Evolutionary conservation across 1,140 invertebrate genomes (phyloP).

Genomic region (Papilio aristodemus): DNA sequence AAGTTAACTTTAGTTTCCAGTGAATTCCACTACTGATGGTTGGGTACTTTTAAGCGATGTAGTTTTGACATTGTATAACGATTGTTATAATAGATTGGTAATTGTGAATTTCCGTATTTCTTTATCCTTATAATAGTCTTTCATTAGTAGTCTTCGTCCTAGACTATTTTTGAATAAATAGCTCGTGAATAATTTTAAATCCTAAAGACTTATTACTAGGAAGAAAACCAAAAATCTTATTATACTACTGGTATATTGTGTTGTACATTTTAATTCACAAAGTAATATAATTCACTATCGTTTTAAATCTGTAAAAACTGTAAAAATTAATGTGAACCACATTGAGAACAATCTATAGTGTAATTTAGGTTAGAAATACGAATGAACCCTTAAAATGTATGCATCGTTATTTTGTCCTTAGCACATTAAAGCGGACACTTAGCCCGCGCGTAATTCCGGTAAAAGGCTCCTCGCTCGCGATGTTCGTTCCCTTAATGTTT

Average conservation of each 20-base stretch:
- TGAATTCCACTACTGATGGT: conserved; percentile 38
- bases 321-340: not conserved
- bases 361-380: not conserved
- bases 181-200: too few species aligned
- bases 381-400: conserved; percentile 17
- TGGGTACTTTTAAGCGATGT: too few species aligned
- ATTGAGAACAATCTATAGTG: conserved; percentile 3
- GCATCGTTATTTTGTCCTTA: conserved; percentile 45
- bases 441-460: conserved; percentile 65
- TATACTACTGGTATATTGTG: too few species aligned
- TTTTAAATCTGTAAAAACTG: conserved; percentile 3
- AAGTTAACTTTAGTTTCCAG: conserved; percentile 71
- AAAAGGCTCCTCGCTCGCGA: conserved; percentile 60
- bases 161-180: too few species aligned
- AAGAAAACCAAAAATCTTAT: too few species aligned
- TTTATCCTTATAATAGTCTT: too few species aligned
- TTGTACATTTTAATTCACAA: too few species aligned
- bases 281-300: conserved; percentile 60
- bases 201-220: too few species aligned
- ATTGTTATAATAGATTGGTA: too few species aligned
- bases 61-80: too few species aligned
- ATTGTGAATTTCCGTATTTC: too few species aligned
- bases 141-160: too few species aligned
- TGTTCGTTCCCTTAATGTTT: conserved; percentile 70
- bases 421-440: conserved; percentile 61